Evolutionary conservation across 2,888 invertebrate species (phyloP), one percentile per base, ranked within the genome.

Genomic region (Anoncus sp.): DNA sequence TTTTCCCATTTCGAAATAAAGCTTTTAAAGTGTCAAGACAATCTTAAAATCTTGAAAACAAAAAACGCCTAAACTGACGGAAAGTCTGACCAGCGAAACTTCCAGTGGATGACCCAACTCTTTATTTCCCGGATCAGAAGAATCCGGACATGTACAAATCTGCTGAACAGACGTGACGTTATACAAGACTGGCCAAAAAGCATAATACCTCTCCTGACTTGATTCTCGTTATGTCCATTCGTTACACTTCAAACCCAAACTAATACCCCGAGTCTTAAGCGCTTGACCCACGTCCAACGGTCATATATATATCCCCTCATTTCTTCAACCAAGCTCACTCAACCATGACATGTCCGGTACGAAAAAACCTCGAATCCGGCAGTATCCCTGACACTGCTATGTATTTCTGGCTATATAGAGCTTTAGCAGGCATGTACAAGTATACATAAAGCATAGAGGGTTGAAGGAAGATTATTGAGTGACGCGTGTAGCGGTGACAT

Each of bases 391-490:
- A n/a, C 57, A 27, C 49, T 12, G 40, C 47, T 35, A 60, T 57
- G 43, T 10, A 35, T 31, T 55, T 16, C 24, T 18, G 51, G 10
- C 14, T 45, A 20, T 45, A 47, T 18, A 14, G 7, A 49, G 38
- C 60, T 40, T 27, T 10, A 20, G 16, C n/a, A n/a, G n/a, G n/a
- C n/a, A n/a, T n/a, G n/a, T n/a, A n/a, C n/a, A n/a, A n/a, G 49
- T 57, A 35, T 38, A 24, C n/a, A n/a, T n/a, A 24, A 27, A 35
- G 40, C n/a, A 43, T 18, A n/a, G 22, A 6, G n/a, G 24, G 59
- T n/a, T 65, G 70, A 47, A 57, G 38, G 62, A 69, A 67, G 66
- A 78, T 78, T 71, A 78, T 78, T 75, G 78, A 78, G 78, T 75
- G 78, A 78, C 78, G 55, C 45, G 78, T 75, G 78, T 75, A 75